Conservation (phyloP, 2,797 vertebrate genomes). For the Macroramphosus scolopax region DNA sequence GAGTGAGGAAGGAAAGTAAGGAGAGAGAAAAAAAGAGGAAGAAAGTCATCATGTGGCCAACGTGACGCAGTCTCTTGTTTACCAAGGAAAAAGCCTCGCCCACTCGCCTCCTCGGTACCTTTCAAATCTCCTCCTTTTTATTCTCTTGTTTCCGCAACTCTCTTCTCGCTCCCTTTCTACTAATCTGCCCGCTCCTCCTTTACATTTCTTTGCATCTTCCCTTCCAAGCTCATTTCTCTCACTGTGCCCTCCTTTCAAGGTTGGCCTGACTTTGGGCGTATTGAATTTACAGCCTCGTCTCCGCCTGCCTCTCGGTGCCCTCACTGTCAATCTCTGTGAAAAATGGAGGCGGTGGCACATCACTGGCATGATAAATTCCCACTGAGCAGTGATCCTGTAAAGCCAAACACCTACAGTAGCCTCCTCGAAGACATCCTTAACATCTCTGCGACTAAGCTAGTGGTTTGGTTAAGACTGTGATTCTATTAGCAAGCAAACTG, state of each 20-base stretch:
- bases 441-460: constrained; percentile 39
- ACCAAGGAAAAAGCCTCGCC: constrained; percentile 52
- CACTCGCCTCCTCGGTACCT: constrained; percentile 40
- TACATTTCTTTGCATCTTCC: constrained; percentile 41
- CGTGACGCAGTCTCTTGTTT: constrained; percentile 63
- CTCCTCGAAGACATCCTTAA: constrained; percentile 55
- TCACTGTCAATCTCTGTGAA: constrained; percentile 71
- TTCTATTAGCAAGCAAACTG: constrained; percentile 67
- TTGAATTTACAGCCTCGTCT: constrained; percentile 70
- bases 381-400: constrained; percentile 44
- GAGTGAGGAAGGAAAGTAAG: constrained; percentile 14
- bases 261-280: constrained; percentile 72
- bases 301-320: constrained; percentile 64
- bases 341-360: constrained; percentile 68
- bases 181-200: constrained; percentile 36
- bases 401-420: constrained; percentile 59
- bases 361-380: constrained; percentile 68
- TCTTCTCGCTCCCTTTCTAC: constrained; percentile 25
- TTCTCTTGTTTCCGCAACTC: constrained; percentile 27
- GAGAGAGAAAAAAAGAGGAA: constrained; percentile 14
- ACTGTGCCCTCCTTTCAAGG: constrained; percentile 69
- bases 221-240: constrained; percentile 50
- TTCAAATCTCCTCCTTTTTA: constrained; percentile 38
- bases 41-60: constrained; percentile 42
- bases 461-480: constrained; percentile 57